Conservation (phyloP, 2,888 invertebrate genomes). For the Dorcus parallelipipedus region DNA sequence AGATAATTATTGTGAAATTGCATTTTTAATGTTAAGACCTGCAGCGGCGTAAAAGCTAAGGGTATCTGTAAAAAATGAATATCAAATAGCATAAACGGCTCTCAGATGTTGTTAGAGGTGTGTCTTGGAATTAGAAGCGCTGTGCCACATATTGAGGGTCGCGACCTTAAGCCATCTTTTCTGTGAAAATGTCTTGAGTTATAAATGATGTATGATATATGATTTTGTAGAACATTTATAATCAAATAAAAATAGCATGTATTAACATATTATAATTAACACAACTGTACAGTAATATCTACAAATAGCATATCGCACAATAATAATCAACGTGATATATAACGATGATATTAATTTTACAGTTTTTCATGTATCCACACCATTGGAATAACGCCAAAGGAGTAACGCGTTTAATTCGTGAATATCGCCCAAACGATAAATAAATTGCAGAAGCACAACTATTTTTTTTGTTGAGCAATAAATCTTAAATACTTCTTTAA, state of each 20-base stretch:
- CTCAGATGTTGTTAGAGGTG: slow-evolving; percentile 24
- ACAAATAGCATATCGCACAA: no score
- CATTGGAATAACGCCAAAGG: no score
- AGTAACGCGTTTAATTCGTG: no score
- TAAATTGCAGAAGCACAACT: no score
- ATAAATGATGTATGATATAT: slow-evolving; percentile 19
- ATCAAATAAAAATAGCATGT: slow-evolving; percentile 11
- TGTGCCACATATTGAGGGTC: slow-evolving; percentile 35
- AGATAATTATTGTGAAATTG: slow-evolving; percentile 9
- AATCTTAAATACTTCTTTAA: no score
- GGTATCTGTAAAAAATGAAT: slow-evolving; percentile 17
- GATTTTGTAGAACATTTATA: slow-evolving; percentile 15
- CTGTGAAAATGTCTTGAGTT: slow-evolving; percentile 17
- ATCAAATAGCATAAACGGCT: slow-evolving; percentile 25
- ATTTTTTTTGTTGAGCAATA: no score
- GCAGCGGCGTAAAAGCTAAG: slow-evolving; percentile 9
- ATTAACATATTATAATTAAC: slow-evolving; percentile 19
- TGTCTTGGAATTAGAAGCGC: slow-evolving; percentile 24
- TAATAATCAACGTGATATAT: no score
- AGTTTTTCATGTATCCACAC: no score
- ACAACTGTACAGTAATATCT: not conserved
- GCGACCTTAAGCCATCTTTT: slow-evolving; percentile 28
- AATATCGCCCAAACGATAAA: no score
- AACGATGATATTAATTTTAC: no score
- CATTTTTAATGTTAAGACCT: not conserved